phyloP scores from a whole-genome alignment of 2,888 invertebrate genomes.

The Cantharis rufa region DNA sequence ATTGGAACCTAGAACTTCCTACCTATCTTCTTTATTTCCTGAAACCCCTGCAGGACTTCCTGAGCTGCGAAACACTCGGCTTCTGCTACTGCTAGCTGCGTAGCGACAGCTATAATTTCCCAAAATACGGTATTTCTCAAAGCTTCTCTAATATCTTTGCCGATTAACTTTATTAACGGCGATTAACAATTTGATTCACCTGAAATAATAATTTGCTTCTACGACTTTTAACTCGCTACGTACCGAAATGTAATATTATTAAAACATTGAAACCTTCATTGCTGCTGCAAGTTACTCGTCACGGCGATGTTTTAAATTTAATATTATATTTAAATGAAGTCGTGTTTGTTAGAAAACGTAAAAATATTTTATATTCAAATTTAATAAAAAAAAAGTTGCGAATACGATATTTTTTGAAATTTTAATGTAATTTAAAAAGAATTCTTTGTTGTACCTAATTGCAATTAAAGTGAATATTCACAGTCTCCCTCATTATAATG shows the following conservation, averaged over 20 bases:
- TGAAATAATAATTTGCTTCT: neutral
- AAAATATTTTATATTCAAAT: neutral
- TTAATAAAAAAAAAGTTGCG: neutral
- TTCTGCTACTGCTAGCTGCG: conserved; percentile 1
- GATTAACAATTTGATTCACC: conserved; percentile 9
- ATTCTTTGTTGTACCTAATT: neutral
- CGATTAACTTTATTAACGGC: conserved; percentile 18
- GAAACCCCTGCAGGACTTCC: conserved; percentile 31
- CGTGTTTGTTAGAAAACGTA: neutral
- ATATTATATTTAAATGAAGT: neutral
- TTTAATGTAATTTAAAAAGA: neutral
- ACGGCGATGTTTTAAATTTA: neutral
- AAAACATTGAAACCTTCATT: neutral
- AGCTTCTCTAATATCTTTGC: conserved; percentile 12
- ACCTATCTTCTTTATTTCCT: conserved; percentile 33
- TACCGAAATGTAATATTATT: neutral
- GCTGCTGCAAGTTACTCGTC: neutral
- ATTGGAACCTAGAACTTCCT: conserved; percentile 42
- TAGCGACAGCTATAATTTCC: conserved; percentile 25
- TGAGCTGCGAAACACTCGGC: conserved; percentile 10
- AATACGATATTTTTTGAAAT: neutral
- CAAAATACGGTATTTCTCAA: conserved; percentile 16
- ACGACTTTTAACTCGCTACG: neutral
- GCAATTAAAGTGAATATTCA: neutral
- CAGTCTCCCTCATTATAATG: neutral